Conservation (phyloP, 2,888 invertebrate species). For the Seira musarum region DNA sequence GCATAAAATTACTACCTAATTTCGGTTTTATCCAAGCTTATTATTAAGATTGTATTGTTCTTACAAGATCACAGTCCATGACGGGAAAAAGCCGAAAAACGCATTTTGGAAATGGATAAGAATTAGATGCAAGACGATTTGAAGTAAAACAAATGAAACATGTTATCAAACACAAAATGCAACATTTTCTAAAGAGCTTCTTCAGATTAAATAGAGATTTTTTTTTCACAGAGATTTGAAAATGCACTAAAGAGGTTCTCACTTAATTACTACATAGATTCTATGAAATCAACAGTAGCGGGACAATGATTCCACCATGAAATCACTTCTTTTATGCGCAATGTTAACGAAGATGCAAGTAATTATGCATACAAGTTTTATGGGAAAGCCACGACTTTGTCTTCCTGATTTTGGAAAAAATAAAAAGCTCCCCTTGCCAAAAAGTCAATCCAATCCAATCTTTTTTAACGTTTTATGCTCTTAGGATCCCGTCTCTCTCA, state of each 20-base stretch:
- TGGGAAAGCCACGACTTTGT: slow-evolving; percentile 57
- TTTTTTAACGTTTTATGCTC: not conserved
- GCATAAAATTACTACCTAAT: slow-evolving; percentile 7
- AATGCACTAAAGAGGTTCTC: not conserved
- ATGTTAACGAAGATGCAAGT: slow-evolving; percentile 38
- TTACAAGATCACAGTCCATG: not conserved
- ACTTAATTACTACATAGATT: no score
- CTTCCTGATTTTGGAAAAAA: slow-evolving; percentile 38
- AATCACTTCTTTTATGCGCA: not conserved
- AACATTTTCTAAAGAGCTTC: not conserved
- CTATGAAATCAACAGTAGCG: not conserved
- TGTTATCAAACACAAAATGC: not conserved
- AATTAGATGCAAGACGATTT: not conserved
- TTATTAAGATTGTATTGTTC: not conserved
- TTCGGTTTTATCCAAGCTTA: not conserved
- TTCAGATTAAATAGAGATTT: not conserved
- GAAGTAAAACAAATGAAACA: slow-evolving; percentile 1
- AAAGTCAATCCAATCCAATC: no score
- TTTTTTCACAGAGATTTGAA: not conserved
- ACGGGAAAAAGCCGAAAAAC: not conserved
- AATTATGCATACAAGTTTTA: slow-evolving; percentile 60
- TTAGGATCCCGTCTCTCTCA: not conserved
- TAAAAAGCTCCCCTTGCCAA: not conserved
- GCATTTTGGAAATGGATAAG: not conserved
- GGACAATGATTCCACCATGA: not conserved